These are phyloP conservation scores for Lasioglossum malachurum DNA, from an alignment of 2,888 invertebrate species.

Conservation along the genomic window DNA sequence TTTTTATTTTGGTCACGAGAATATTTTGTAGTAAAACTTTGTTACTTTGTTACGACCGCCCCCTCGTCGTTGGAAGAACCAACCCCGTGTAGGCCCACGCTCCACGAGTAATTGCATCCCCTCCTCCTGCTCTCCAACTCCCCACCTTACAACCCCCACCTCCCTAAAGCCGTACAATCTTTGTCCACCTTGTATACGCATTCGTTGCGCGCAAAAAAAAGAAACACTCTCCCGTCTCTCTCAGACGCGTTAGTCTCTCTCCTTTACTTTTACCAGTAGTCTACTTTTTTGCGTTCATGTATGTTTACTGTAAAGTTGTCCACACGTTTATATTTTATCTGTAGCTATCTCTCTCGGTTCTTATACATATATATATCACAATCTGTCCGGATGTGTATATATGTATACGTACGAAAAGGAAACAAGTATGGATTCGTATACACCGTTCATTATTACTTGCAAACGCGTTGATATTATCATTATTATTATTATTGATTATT, in stretches of 20 bases:
- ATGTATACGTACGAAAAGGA: slow-evolving; percentile 63
- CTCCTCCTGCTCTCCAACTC: neutral
- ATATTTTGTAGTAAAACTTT: slow-evolving; percentile 65
- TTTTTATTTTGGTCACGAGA: slow-evolving; percentile 32
- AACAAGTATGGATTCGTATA: slow-evolving; percentile 65
- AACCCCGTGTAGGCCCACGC: slow-evolving; percentile 1
- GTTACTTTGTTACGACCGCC: slow-evolving; percentile 69
- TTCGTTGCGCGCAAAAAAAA: slow-evolving; percentile 35
- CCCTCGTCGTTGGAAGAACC: slow-evolving; percentile 61
- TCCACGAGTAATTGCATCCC: slow-evolving; percentile 40
- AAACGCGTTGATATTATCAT: slow-evolving; percentile 77
- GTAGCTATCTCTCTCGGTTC: slow-evolving; percentile 49
- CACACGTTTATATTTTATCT: slow-evolving; percentile 71
- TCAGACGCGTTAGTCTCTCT: slow-evolving; percentile 26
- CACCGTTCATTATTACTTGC: slow-evolving; percentile 76
- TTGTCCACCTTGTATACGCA: slow-evolving; percentile 15
- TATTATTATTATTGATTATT: slow-evolving; percentile 59
- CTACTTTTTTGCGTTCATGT: slow-evolving; percentile 74
- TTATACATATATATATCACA: slow-evolving; percentile 44
- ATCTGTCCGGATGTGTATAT: slow-evolving; percentile 30
- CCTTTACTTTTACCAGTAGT: slow-evolving; percentile 57
- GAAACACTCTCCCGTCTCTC: slow-evolving; percentile 39
- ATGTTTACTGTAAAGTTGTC: slow-evolving; percentile 80
- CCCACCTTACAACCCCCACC: neutral
- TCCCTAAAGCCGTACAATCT: slow-evolving; percentile 11